phyloP scores from a whole-genome alignment of 2,113 vertebrate genomes.

The Neoarius graeffei region DNA sequence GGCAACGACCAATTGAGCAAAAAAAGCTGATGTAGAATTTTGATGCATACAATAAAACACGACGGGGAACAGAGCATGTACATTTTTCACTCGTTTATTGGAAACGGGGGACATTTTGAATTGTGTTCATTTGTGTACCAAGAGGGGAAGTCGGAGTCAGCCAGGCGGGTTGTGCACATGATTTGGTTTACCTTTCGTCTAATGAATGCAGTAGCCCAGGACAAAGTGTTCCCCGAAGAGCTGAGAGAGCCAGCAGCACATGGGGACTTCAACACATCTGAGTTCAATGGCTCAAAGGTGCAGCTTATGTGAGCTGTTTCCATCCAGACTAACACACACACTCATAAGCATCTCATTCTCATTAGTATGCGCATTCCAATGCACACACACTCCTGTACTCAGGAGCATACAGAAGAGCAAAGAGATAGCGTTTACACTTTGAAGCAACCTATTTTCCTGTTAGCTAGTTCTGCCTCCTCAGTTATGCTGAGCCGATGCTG shows the following conservation, averaged over 20 bases:
- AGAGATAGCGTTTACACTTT: slow-evolving; percentile 53
- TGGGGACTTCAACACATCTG: slow-evolving; percentile 49
- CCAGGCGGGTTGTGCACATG: slow-evolving; percentile 47
- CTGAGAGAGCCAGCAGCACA: slow-evolving; percentile 50
- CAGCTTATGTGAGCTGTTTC: slow-evolving; percentile 26
- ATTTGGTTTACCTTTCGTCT: slow-evolving; percentile 84
- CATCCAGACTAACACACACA: slow-evolving; percentile 27
- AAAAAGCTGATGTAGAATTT: slow-evolving; percentile 51
- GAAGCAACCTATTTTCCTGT: slow-evolving; percentile 42
- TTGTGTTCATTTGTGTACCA: slow-evolving; percentile 1
- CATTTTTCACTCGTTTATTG: slow-evolving; percentile 16
- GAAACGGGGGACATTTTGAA: slow-evolving; percentile 11
- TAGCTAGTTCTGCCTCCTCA: slow-evolving; percentile 56
- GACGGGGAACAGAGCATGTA: background rate
- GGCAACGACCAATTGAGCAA: slow-evolving; percentile 79
- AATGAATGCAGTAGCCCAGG: slow-evolving; percentile 85
- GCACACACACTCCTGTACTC: slow-evolving; percentile 9
- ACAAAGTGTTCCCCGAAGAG: slow-evolving; percentile 77
- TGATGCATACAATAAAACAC: slow-evolving; percentile 30
- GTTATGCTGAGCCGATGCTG: slow-evolving; percentile 46
- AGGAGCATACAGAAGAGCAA: slow-evolving; percentile 20
- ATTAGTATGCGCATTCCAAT: slow-evolving; percentile 24
- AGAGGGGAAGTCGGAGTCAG: slow-evolving; percentile 6
- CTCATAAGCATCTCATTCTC: slow-evolving; percentile 52
- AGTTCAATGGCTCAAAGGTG: slow-evolving; percentile 74